Conservation (phyloP, 2,113 vertebrate species). For the Notothenia coriiceps region DNA sequence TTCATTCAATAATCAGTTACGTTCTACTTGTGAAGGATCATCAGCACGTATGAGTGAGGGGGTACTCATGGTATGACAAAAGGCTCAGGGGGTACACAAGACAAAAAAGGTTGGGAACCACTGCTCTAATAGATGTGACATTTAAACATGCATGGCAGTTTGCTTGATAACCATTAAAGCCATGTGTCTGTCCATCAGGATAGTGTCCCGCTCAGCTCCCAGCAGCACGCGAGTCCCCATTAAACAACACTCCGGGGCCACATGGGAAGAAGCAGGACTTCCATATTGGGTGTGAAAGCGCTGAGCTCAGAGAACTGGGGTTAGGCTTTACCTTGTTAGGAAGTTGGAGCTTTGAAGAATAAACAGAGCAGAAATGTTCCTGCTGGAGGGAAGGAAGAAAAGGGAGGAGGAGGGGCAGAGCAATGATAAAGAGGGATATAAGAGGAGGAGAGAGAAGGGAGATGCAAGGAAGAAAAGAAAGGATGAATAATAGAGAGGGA, state of each 20-base stretch:
- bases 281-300: constrained; percentile 86
- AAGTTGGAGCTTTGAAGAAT: constrained; percentile 75
- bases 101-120: too few relatives aligned
- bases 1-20: too few relatives aligned
- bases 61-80: too few relatives aligned
- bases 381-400: constrained; percentile 21
- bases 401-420: neutral
- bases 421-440: constrained; percentile 14
- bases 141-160: constrained; percentile 36
- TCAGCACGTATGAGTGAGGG: too few relatives aligned
- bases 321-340: constrained; percentile 85
- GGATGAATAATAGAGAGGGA: constrained; percentile 18
- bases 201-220: constrained; percentile 47
- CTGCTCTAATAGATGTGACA: constrained; percentile 24
- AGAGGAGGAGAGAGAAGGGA: constrained; percentile 10
- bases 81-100: too few relatives aligned
- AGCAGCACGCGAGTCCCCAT: constrained; percentile 53
- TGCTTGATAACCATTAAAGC: constrained; percentile 43
- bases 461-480: constrained; percentile 12
- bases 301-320: constrained; percentile 30
- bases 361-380: constrained; percentile 72
- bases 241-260: constrained; percentile 57
- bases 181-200: constrained; percentile 31
- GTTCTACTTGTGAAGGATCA: too few relatives aligned
- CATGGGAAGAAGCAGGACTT: constrained; percentile 71